Conservation (phyloP, 2,113 vertebrate species). For the Oreochromis aureus region DNA sequence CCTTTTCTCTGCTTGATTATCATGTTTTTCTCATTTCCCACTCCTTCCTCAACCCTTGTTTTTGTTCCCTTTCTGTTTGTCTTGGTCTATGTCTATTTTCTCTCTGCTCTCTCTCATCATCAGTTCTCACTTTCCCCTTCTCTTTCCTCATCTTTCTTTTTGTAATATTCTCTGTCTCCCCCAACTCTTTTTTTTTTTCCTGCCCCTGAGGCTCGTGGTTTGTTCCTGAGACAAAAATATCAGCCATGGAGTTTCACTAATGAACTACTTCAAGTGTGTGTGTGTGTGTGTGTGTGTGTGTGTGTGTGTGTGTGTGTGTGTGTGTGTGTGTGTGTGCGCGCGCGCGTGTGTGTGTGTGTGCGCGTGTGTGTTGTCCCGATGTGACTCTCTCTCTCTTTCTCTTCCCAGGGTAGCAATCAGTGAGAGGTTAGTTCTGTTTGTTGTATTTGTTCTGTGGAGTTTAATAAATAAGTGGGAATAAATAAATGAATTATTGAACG, state of each 20-base stretch:
- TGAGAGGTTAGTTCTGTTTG: slow-evolving; percentile 48
- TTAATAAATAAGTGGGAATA: slow-evolving; percentile 54
- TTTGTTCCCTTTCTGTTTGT: background rate
- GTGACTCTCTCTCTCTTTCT: background rate
- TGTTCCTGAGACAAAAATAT: slow-evolving; percentile 63
- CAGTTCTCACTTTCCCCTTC: background rate
- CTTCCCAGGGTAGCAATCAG: slow-evolving; percentile 49
- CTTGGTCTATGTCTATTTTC: background rate
- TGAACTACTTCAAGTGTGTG: slow-evolving; percentile 12
- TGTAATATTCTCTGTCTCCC: slow-evolving; percentile 16
- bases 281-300: background rate
- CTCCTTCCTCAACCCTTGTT: background rate
- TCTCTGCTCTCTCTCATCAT: background rate
- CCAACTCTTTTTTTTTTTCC: slow-evolving; percentile 5
- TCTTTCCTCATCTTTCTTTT: slow-evolving; percentile 3
- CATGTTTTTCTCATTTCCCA: background rate
- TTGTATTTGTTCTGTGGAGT: slow-evolving; percentile 44
- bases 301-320: background rate
- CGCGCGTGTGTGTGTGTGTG: background rate
- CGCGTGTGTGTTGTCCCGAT: background rate
- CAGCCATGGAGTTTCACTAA: slow-evolving; percentile 45
- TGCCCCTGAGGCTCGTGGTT: slow-evolving; percentile 24
- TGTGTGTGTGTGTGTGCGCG: too few relatives aligned
- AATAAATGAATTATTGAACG: slow-evolving; percentile 55
- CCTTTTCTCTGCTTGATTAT: background rate